A percentile compares a stretch with the other conserved stretches of the same genome.
phyloP scores from a whole-genome alignment of 1,140 invertebrate species.

The Eufriesea mexicana region DNA sequence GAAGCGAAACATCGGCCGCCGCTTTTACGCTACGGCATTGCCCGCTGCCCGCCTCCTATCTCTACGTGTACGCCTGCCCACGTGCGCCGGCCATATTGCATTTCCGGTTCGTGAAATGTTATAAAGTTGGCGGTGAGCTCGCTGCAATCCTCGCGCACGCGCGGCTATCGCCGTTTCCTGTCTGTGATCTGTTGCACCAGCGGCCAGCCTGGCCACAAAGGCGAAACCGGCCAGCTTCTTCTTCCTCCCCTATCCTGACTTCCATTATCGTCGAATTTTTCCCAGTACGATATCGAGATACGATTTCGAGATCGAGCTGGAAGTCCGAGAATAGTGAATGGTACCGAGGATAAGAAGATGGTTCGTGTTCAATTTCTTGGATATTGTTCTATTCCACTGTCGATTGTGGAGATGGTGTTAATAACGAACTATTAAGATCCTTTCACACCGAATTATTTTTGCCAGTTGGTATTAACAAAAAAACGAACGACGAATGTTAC shows the following conservation, averaged over 20 bases:
- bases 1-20: conserved; percentile 63
- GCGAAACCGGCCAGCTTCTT: background rate
- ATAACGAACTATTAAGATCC: too few relatives aligned
- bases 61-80: conserved; percentile 53
- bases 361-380: too few relatives aligned
- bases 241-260: background rate
- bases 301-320: background rate
- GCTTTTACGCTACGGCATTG: conserved; percentile 55
- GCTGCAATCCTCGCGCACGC: conserved; percentile 43
- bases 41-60: conserved; percentile 6
- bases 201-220: background rate
- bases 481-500: too few relatives aligned
- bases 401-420: too few relatives aligned
- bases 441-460: too few relatives aligned
- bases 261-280: conserved; percentile 13
- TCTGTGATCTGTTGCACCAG: conserved; percentile 65
- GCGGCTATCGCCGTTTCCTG: conserved; percentile 71
- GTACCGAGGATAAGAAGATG: too few relatives aligned
- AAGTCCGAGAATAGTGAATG: too few relatives aligned
- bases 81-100: conserved; percentile 66
- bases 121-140: conserved; percentile 55
- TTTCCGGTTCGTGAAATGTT: conserved; percentile 72
- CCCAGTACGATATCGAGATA: background rate
- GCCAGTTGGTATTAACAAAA: too few relatives aligned
- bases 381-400: too few relatives aligned